These are phyloP conservation scores for Plotosus lineatus DNA, from an alignment of 2,113 vertebrate species.

Conservation along the genomic window DNA sequence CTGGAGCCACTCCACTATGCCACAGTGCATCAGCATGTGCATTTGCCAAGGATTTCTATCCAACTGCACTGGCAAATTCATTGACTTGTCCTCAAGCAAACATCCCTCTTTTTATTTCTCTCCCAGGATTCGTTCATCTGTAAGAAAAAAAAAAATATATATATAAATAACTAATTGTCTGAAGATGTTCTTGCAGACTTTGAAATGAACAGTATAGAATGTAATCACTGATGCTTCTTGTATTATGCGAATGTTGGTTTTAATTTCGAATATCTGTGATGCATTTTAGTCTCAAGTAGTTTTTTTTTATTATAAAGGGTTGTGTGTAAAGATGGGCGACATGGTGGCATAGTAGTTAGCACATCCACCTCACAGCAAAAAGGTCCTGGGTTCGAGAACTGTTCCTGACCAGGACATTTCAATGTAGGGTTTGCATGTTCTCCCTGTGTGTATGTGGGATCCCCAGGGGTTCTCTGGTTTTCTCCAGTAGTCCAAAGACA, in stretches of 20 bases:
- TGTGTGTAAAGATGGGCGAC: no score
- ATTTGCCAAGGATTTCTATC: constrained; percentile 5
- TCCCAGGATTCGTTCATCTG: neutral
- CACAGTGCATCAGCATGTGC: constrained; percentile 5
- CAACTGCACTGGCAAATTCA: constrained; percentile 28
- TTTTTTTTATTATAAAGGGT: no score
- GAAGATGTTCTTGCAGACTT: neutral
- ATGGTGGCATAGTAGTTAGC: no score
- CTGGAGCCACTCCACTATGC: neutral
- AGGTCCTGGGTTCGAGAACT: no score
- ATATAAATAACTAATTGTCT: neutral
- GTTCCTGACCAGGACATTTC: no score
- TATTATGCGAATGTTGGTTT: neutral
- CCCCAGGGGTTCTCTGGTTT: no score
- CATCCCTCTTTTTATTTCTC: neutral
- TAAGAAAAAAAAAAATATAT: constrained; percentile 20
- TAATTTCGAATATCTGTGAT: neutral
- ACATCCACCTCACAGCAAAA: no score
- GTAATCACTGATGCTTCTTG: neutral
- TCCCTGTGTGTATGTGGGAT: no score
- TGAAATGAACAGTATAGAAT: neutral
- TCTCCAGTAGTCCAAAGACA: no score
- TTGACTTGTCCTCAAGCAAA: neutral
- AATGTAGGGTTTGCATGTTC: no score
- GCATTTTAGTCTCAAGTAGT: neutral